These are phyloP conservation scores for Calyptomena viridis DNA, from an alignment of 2,113 vertebrate species.

Conservation along the genomic window DNA sequence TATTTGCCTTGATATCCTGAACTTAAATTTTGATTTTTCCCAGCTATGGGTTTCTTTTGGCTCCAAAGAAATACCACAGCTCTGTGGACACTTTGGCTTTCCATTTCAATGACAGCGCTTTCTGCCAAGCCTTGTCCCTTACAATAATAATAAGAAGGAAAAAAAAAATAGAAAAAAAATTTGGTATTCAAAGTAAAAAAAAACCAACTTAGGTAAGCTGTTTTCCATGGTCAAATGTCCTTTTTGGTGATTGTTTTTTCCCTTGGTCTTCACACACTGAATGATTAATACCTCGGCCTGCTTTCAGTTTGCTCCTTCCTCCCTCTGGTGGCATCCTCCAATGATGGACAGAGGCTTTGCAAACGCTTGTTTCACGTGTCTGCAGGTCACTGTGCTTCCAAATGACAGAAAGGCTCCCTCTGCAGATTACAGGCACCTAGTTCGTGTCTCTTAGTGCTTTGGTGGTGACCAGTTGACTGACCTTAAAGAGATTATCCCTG, in stretches of 20 bases:
- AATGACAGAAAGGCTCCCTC: background rate
- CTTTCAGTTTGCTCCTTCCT: background rate
- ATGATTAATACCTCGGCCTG: background rate
- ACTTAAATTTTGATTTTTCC: background rate
- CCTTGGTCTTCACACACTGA: background rate
- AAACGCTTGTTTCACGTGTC: background rate
- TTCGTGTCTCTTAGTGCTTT: background rate
- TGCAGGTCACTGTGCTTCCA: background rate
- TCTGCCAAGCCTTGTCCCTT: background rate
- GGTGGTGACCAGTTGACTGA: background rate
- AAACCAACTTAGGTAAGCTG: background rate
- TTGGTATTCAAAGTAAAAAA: background rate
- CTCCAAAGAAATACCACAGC: background rate
- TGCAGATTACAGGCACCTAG: background rate
- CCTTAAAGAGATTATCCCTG: background rate
- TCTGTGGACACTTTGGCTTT: background rate
- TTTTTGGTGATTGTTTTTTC: background rate
- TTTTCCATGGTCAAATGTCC: background rate
- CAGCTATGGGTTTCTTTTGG: background rate
- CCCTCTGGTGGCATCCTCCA: background rate
- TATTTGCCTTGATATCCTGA: background rate
- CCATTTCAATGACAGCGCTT: background rate
- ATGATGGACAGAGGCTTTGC: background rate
- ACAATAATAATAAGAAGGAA: background rate
- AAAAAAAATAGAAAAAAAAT: rapidly evolving